A percentile compares a stretch with the other conserved stretches of the same genome.
Evolutionary conservation across 2,888 invertebrate species (phyloP).

Genomic region (Strigamia maritima): DNA sequence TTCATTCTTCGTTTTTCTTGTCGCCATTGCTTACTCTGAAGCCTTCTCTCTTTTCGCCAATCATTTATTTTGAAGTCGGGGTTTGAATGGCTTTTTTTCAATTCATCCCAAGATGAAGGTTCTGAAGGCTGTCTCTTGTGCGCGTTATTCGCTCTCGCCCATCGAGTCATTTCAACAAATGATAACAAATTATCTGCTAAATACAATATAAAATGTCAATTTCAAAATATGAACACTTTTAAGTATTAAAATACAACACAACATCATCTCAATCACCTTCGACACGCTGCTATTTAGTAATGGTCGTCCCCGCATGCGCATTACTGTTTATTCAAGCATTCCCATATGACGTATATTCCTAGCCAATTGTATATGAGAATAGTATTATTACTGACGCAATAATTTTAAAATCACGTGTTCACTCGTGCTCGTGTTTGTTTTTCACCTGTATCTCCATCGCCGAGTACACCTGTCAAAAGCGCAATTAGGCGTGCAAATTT

Average conservation of each 20-base stretch:
- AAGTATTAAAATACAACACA: background rate
- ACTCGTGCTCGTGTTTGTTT: background rate
- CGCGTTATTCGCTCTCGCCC: slow-evolving; percentile 27
- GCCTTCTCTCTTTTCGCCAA: background rate
- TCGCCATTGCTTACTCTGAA: background rate
- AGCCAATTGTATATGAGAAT: no score
- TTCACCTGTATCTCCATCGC: background rate
- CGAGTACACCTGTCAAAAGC: background rate
- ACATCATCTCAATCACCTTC: no score
- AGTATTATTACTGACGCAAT: no score
- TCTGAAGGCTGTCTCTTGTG: background rate
- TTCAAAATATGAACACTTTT: background rate
- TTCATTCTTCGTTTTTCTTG: background rate
- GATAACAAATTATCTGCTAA: background rate
- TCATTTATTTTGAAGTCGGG: background rate
- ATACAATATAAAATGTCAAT: background rate
- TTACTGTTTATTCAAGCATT: no score
- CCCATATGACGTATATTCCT: no score
- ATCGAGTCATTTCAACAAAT: background rate
- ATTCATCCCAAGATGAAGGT: background rate
- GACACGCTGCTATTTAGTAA: no score
- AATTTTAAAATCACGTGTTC: no score
- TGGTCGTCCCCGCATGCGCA: no score
- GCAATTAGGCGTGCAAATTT: background rate
- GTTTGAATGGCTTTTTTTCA: background rate